Evolutionary conservation across 1,140 invertebrate species (phyloP).

Genomic region (Trichonephila inaurata): DNA sequence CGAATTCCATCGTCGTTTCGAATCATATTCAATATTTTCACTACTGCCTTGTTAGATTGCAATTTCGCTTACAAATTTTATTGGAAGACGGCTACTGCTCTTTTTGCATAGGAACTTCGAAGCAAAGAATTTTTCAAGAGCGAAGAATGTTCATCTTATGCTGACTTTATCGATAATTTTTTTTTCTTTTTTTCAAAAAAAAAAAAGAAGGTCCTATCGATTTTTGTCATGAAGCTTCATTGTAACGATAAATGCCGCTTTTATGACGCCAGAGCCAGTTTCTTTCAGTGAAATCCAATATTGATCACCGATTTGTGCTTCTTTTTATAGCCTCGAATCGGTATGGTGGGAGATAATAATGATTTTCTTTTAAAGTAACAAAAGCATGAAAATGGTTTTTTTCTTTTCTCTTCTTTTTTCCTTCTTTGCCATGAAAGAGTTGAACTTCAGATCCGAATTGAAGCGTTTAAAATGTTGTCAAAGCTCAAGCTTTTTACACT

Average conservation of each 20-base stretch:
- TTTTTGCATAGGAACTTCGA: not conserved
- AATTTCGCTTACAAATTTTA: not conserved
- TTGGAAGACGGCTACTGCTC: not conserved
- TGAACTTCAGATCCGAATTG: slow-evolving; percentile 43
- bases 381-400: slow-evolving; percentile 47
- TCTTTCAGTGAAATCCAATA: slow-evolving; percentile 60
- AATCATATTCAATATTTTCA: not conserved
- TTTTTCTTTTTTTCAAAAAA: not conserved
- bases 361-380: slow-evolving; percentile 72
- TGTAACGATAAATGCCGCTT: slow-evolving; percentile 64
- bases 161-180: slow-evolving; percentile 18
- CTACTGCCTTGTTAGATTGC: not conserved
- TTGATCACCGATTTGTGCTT: slow-evolving; percentile 57
- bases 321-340: slow-evolving; percentile 55
- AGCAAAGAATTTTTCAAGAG: not conserved
- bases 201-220: slow-evolving; percentile 30
- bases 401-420: not conserved
- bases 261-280: slow-evolving; percentile 37
- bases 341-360: slow-evolving; percentile 63
- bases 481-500: slow-evolving; percentile 5
- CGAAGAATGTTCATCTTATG: not conserved
- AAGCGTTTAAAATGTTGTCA: slow-evolving; percentile 68
- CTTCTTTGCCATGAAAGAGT: slow-evolving; percentile 20
- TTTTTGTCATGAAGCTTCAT: slow-evolving; percentile 59
- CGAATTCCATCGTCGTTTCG: not conserved